Evolutionary conservation across 2,888 invertebrate species (phyloP).

Genomic region (Sarcophaga variegata): DNA sequence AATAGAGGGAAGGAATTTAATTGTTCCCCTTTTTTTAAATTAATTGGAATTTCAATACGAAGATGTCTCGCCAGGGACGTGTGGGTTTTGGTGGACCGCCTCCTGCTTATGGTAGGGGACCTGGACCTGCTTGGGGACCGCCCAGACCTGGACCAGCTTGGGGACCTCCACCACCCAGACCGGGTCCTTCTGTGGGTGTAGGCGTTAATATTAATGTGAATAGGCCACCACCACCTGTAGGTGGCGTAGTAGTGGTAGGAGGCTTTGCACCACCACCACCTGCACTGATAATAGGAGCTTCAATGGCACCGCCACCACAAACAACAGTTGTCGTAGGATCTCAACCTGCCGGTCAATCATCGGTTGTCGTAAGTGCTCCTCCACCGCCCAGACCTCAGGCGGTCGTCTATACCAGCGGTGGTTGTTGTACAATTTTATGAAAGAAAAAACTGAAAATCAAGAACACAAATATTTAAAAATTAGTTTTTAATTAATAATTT

Average conservation of each 20-base stretch:
- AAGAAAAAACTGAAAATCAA: background rate
- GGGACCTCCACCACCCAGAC: constrained; percentile 34
- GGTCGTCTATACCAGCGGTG: constrained; percentile 67
- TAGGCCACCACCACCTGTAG: constrained; percentile 64
- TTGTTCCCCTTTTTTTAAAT: background rate
- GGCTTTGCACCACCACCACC: constrained; percentile 59
- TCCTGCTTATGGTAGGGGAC: constrained; percentile 34
- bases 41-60: background rate
- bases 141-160: constrained; percentile 37
- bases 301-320: constrained; percentile 64
- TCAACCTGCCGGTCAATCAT: constrained; percentile 37
- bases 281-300: constrained; percentile 68
- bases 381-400: constrained; percentile 71
- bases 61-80: constrained; percentile 60
- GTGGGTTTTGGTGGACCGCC: constrained; percentile 59
- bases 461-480: background rate
- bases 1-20: background rate
- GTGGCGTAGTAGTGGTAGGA: constrained; percentile 66
- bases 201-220: constrained; percentile 69
- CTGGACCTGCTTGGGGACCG: constrained; percentile 27
- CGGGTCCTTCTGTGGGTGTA: constrained; percentile 21
- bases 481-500: too few species aligned
- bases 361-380: constrained; percentile 42
- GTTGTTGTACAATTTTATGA: constrained; percentile 74
- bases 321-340: constrained; percentile 68